Conservation (phyloP, 2,113 vertebrate genomes). For the Geothlypis trichas region DNA sequence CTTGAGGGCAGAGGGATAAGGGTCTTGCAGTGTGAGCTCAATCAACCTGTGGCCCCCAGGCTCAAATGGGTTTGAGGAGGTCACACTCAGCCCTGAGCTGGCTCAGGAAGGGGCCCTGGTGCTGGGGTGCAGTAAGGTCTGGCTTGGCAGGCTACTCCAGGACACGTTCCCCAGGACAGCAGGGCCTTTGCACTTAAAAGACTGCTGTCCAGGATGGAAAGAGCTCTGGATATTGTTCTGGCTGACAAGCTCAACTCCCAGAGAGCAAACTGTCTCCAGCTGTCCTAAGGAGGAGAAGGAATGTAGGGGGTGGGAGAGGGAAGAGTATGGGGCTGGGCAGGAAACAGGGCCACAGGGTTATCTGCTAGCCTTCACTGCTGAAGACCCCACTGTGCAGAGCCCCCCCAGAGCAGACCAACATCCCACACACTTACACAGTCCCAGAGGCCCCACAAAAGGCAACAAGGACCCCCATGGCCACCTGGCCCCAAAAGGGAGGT, state of each 20-base stretch:
- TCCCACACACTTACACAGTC: not conserved
- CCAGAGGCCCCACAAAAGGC: not conserved
- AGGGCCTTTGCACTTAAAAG: not conserved
- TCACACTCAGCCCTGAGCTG: not conserved
- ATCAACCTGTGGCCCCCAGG: not conserved
- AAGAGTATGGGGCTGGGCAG: not conserved
- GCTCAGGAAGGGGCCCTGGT: not conserved
- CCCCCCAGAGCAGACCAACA: not conserved
- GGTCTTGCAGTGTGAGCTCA: not conserved
- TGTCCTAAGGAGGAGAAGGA: not conserved
- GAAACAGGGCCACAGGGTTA: not conserved
- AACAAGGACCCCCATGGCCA: not conserved
- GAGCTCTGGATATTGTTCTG: not conserved
- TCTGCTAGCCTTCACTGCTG: not conserved
- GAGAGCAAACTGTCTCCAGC: not conserved
- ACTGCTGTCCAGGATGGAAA: not conserved
- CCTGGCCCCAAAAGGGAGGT: not conserved
- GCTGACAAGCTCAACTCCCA: not conserved
- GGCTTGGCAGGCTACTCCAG: not conserved
- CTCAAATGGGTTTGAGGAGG: not conserved
- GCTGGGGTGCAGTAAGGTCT: not conserved
- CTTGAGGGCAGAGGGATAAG: not conserved
- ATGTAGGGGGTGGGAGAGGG: not conserved
- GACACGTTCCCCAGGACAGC: not conserved
- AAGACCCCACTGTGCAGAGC: not conserved